Evolutionary conservation across 2,888 invertebrate species (phyloP), one percentile per base, ranked within the genome.

Genomic region (Cloeon dipterum): DNA sequence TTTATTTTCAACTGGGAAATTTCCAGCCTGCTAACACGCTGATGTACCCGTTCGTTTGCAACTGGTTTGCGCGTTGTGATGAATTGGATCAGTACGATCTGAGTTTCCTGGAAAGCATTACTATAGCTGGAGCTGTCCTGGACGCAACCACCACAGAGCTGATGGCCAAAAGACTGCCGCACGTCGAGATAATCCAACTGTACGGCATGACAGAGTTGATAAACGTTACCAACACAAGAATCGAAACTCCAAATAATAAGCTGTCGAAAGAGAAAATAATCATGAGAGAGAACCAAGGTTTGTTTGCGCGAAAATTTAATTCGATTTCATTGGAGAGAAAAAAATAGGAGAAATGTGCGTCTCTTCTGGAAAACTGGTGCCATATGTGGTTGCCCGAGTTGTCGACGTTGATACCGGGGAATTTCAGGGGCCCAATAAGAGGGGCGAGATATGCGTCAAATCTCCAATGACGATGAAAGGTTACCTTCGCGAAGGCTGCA

Each of bases 351-450:
- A 36, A n/a, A 11, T 29, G 3, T 19, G 26, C 20, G 29, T 36
- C 11, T 17, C 29, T 18, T 26, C 26, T 25, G 36, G 36, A 18
- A 5, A 13, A 8, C 36, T 36, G 3, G 18, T 18, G n/a, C 36
- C 36, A 8, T 29, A 19, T 5, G 29, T 36, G 3, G 26, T 36
- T 29, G 36, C 36, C 29, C 36, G 36, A 26, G n/a, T 29, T 16
- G 5, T 5, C 29, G 29, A 29, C 14, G 13, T 5, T 16, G 16
- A 16, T 29, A 14, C 13, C 7, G 29, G 29, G 7, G 7, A 8
- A 7, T 7, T 29, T 7, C 5, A 29, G 13, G 29, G 29, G 5
- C 29, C 13, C 7, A 5, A 14, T 5, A 10, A 29, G 29, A 7
- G 29, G 5, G 29, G 29, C 5, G n/a, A 14, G n/a, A 29, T 29